Conservation (phyloP, 1,140 invertebrate species). For the Aphelinus certus region DNA sequence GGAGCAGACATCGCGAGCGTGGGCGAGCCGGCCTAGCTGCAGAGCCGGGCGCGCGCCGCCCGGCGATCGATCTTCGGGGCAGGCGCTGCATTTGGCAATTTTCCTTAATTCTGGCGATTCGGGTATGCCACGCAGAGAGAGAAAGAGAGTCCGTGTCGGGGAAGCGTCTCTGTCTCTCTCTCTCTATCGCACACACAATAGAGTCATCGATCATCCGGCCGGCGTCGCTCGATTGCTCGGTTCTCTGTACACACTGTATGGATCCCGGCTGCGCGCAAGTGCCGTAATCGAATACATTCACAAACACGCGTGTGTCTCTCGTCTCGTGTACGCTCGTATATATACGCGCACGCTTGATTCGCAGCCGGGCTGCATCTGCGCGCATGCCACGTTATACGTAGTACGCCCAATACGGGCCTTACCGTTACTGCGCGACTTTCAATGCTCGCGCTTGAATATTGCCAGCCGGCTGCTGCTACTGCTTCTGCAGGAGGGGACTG, state of each 20-base stretch:
- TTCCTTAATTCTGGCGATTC: constrained; percentile 39
- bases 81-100: constrained; percentile 36
- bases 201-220: constrained; percentile 46
- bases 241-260: constrained; percentile 11
- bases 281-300: constrained; percentile 45
- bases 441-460: too few species aligned
- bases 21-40: too few species aligned
- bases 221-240: constrained; percentile 32
- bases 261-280: background rate
- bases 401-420: too few species aligned
- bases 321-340: too few species aligned
- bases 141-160: constrained; percentile 7
- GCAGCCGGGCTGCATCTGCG: too few species aligned
- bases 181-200: constrained; percentile 38
- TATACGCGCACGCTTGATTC: too few species aligned
- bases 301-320: constrained; percentile 26
- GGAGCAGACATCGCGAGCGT: too few species aligned
- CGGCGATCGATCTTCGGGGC: constrained; percentile 43
- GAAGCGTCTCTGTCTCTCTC: background rate
- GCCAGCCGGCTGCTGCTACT: too few species aligned
- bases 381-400: too few species aligned
- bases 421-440: too few species aligned
- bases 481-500: too few species aligned
- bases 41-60: too few species aligned
- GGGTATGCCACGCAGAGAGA: constrained; percentile 4